These are phyloP conservation scores for Choloepus didactylus DNA, from an alignment of 2,797 vertebrate species.

Conservation along the genomic window DNA sequence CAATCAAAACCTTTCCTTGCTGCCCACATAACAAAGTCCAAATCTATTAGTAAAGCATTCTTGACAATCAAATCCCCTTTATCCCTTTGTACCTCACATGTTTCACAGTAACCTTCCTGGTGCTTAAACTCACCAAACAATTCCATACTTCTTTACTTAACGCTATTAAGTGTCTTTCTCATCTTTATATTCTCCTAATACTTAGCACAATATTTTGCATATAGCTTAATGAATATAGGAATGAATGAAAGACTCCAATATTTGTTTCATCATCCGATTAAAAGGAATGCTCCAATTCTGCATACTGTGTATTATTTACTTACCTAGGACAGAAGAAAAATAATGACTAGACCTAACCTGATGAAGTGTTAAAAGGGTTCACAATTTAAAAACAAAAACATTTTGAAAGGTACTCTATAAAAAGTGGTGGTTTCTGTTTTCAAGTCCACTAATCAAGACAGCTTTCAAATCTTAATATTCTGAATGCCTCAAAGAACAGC, in stretches of 20 bases:
- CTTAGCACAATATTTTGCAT: not conserved
- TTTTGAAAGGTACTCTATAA: slow-evolving; percentile 16
- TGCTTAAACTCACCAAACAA: not conserved
- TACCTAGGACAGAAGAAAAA: slow-evolving; percentile 31
- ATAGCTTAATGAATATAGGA: not conserved
- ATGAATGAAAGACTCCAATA: slow-evolving; percentile 11
- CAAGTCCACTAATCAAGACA: slow-evolving; percentile 48
- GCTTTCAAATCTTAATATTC: slow-evolving; percentile 58
- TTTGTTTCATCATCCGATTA: slow-evolving; percentile 48
- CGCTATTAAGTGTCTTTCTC: not conserved
- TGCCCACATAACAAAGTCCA: slow-evolving; percentile 20
- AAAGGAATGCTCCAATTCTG: slow-evolving; percentile 38
- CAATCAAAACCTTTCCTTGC: slow-evolving; percentile 17
- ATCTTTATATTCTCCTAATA: not conserved
- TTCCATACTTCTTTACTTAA: slow-evolving; percentile 18
- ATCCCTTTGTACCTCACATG: not conserved
- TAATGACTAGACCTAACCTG: not conserved
- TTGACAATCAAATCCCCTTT: not conserved
- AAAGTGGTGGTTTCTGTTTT: slow-evolving; percentile 38
- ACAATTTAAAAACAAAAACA: slow-evolving; percentile 33
- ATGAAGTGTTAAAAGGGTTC: slow-evolving; percentile 44
- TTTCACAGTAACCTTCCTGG: not conserved
- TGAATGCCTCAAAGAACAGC: slow-evolving; percentile 44
- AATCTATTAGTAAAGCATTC: not conserved
- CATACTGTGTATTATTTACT: slow-evolving; percentile 10